Base-by-base conservation (phyloP, 2,888 invertebrate genomes). In the Ypsolopha scabrella region DNA sequence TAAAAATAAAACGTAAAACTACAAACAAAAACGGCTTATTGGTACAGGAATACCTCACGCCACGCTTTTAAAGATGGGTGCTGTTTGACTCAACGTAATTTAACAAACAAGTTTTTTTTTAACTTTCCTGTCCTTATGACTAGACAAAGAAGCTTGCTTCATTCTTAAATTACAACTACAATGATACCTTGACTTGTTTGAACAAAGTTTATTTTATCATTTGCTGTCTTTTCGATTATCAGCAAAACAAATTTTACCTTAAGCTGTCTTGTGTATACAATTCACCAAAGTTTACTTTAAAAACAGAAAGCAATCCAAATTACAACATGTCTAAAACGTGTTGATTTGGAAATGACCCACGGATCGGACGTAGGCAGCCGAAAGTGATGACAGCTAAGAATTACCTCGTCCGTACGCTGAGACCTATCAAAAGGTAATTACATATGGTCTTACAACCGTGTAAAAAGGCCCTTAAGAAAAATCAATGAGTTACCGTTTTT, bases 371-470 rank as follows among this genome's bases (percentile, higher is more conserved):
- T 38, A 53, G 56, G 54, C 59, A 55, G 48, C 62, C 61, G 71
- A 70, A 68, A 72, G 72, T 67, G 75, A 66, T 68, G 76, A 79
- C 76, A 77, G 72, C 63, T 61, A 60, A 64, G 64, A 62, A 68
- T 69, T 68, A 70, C 69, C 65, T 58, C 68, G 70, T 67, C 65
- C 64, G 57, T 55, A 63, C 58, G 59, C 58, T 51, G 58, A 63
- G 63, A 63, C 64, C 67, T 71, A 76, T 75, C 74, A 71, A 64
- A 63, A 59, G 55, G 65, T 77, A 77, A 77, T 75, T 73, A 72
- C 64, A 72, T 58, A 62, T 63, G 56, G 54, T 61, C 60, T 60
- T 60, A 68, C 62, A 64, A 60, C 61, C 54, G 63, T 63, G 64
- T 65, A 65, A 68, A 66, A 61, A 56, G 52, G 55, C 59, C 63